These are phyloP conservation scores for Pachycephala philippinensis DNA, from an alignment of 2,113 vertebrate species.

Conservation along the genomic window DNA sequence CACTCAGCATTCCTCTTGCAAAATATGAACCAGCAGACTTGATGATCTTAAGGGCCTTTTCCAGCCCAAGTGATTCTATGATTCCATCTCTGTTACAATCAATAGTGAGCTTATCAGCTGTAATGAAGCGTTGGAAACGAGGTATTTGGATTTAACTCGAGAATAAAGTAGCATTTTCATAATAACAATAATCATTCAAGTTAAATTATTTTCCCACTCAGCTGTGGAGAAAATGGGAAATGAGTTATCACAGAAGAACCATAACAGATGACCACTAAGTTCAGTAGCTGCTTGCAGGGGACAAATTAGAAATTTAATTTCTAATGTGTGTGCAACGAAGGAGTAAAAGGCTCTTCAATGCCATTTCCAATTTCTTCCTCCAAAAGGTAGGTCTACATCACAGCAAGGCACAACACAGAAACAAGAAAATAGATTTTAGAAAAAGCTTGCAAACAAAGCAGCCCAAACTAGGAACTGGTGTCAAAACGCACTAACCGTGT, in stretches of 20 bases:
- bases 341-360: background rate
- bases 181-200: background rate
- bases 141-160: background rate
- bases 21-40: background rate
- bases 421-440: background rate
- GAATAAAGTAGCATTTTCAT: background rate
- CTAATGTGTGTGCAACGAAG: background rate
- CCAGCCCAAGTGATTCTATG: background rate
- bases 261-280: background rate
- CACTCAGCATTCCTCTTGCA: background rate
- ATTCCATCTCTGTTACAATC: background rate
- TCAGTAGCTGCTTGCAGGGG: background rate
- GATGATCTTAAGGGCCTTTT: background rate
- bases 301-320: background rate
- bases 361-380: background rate
- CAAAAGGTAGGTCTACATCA: background rate
- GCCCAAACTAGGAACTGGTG: background rate
- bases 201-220: background rate
- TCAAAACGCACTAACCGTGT: background rate
- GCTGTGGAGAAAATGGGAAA: background rate
- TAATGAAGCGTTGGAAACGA: background rate
- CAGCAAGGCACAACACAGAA: background rate
- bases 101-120: background rate
- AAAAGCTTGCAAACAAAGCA: background rate
- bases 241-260: background rate